Percentiles rank a stretch among this genome's conserved stretches.
These are phyloP conservation scores for Tympanoctomys barrerae DNA, from an alignment of 2,797 vertebrate genomes.

Conservation along the genomic window DNA sequence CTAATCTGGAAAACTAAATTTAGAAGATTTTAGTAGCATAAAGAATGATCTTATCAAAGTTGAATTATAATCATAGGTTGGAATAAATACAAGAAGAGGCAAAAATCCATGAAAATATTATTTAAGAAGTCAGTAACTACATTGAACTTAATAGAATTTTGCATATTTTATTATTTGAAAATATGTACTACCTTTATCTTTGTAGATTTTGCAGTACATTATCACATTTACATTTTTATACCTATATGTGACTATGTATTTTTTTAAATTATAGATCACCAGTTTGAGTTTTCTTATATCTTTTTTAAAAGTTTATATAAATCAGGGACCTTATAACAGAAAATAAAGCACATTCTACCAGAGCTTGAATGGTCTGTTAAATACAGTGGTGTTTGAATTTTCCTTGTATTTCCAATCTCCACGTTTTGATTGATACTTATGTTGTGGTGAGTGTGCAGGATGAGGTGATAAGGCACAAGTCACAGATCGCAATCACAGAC, in stretches of 20 bases:
- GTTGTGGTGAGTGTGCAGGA: neutral
- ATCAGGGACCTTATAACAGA: neutral
- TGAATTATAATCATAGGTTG: neutral
- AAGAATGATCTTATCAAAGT: neutral
- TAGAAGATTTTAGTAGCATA: neutral
- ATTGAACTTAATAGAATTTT: neutral
- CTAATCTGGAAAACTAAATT: neutral
- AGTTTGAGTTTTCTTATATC: neutral
- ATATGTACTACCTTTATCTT: neutral
- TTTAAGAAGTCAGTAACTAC: neutral
- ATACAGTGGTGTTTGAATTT: neutral
- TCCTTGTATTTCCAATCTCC: neutral
- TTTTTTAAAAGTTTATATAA: constrained; percentile 26
- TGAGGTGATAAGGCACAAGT: neutral
- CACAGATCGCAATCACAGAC: neutral
- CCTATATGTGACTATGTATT: neutral
- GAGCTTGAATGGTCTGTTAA: neutral
- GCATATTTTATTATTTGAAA: constrained; percentile 14
- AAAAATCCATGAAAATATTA: neutral
- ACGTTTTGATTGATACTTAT: constrained; percentile 26
- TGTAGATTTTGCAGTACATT: neutral
- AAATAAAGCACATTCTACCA: neutral
- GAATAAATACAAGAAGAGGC: neutral
- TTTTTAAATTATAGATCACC: neutral
- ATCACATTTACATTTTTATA: neutral